Base-by-base conservation (phyloP, 2,113 vertebrate species). In the Atrichornis clamosus region DNA sequence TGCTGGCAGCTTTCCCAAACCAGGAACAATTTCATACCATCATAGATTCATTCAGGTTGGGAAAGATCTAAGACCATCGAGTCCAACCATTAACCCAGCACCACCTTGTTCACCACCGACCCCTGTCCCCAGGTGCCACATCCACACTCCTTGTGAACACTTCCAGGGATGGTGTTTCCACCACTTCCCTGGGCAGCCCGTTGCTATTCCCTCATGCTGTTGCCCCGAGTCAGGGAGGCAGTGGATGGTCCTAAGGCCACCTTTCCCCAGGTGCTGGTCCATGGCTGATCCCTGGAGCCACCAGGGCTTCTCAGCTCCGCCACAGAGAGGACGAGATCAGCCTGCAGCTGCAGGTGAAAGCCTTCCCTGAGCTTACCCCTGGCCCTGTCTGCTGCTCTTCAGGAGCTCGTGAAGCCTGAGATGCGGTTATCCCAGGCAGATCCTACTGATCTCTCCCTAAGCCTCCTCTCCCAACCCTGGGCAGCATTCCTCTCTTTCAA, bases 1-100 rank as follows among this genome's bases (percentile, higher is more conserved):
- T 58, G 10, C 65, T 91, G 87, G 77, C 44, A 73, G 73, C 53
- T 84, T 76, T 94, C 89, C 65, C 84, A 84, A 84, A 30, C 16
- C n/a, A 17, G 64, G 42, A 58, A 39, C 6, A 8, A 26, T 32
- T 79, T 37, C 7, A 0, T 42, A 8, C 17, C 18, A 7, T 47
- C 47, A 53, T 33, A 33, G 46, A 15, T 53, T 60, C 39, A 10
- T 41, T 68, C 49, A 32, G 55, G 41, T 56, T 47, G 55, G 55
- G 35, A 41, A 46, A 27, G 70, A 1, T 17, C 41, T 16, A 32
- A 69, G 30, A 55, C 30, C 70, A 27, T 12, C 1, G 1, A 39
- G 55, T 18, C n/a, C 28, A 32, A 1, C 46, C 46, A 9, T 14
- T 39, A 70, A 33, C 20, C 52, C 46, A 24, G 33, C 60, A 37